phyloP scores from a whole-genome alignment of 1,140 invertebrate species.

The Galendromus occidentalis region DNA sequence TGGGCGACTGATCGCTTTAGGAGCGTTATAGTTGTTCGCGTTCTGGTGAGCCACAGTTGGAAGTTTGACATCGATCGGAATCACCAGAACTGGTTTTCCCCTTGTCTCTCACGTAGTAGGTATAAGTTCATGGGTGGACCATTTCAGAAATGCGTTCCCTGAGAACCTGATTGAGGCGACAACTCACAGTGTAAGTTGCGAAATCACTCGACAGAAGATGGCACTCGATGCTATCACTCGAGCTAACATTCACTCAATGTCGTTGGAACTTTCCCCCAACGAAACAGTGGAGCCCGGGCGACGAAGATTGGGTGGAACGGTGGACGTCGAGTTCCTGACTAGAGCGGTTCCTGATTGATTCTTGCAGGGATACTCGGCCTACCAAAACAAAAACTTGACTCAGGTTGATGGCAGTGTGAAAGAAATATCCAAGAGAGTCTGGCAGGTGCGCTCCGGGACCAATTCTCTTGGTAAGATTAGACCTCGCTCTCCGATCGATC shows the following conservation, averaged over 20 bases:
- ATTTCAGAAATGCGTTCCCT: conserved; percentile 11
- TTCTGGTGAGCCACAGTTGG: too few species aligned
- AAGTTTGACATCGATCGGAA: too few species aligned
- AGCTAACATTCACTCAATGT: too few species aligned
- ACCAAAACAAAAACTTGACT: not conserved
- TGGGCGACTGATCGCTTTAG: too few species aligned
- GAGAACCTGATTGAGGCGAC: conserved; percentile 11
- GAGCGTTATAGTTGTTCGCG: too few species aligned
- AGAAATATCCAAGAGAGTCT: conserved; percentile 14
- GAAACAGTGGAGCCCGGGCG: too few species aligned
- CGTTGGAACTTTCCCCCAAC: too few species aligned
- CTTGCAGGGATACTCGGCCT: not conserved
- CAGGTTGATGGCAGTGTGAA: conserved; percentile 7
- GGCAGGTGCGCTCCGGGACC: conserved; percentile 42
- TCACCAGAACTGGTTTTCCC: too few species aligned
- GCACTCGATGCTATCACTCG: too few species aligned
- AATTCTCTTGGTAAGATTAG: conserved; percentile 46
- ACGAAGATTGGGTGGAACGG: too few species aligned
- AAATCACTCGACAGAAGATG: too few species aligned
- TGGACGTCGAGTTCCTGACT: too few species aligned
- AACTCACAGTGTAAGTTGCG: conserved; percentile 4
- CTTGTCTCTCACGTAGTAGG: not conserved
- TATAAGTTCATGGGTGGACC: not conserved
- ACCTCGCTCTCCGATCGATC: not conserved
- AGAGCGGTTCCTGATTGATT: not conserved